phyloP scores from a whole-genome alignment of 2,888 invertebrate species.

The Cyrtodaria siliqua region DNA sequence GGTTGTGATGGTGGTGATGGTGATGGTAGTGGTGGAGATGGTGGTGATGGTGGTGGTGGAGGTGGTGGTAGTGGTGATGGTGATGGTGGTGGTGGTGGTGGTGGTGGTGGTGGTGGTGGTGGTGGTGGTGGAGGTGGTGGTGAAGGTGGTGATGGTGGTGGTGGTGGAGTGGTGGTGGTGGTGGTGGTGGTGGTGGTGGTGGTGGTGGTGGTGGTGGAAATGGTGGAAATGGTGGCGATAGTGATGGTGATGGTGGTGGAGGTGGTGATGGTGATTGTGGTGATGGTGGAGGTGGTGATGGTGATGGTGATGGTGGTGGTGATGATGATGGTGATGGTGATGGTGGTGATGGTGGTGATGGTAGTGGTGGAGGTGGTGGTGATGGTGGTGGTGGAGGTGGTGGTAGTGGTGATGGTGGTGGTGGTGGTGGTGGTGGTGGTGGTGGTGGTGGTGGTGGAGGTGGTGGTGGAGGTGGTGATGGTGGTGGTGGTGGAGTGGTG shows the following conservation, averaged over 20 bases:
- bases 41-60: slow-evolving; percentile 1
- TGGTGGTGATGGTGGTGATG: slow-evolving; percentile 20
- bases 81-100: slow-evolving; percentile 6
- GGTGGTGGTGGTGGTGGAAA: too few species aligned
- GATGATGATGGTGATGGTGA: background rate
- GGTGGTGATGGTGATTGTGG: too few species aligned
- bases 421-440: background rate
- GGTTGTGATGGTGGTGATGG: background rate
- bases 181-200: too few species aligned
- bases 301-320: background rate
- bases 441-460: background rate
- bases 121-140: slow-evolving; percentile 4
- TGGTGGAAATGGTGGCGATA: too few species aligned
- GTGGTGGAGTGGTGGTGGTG: too few species aligned
- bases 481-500: slow-evolving; percentile 20
- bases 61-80: background rate
- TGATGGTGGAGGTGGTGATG: background rate
- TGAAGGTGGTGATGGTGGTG: background rate
- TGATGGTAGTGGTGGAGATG: too few species aligned
- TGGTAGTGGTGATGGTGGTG: background rate
- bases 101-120: slow-evolving; percentile 17
- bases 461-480: slow-evolving; percentile 7
- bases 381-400: too few species aligned
- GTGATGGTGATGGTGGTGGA: too few species aligned
- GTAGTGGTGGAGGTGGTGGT: background rate